Conservation (phyloP, 2,888 invertebrate species). For the Plagodis dolabraria region DNA sequence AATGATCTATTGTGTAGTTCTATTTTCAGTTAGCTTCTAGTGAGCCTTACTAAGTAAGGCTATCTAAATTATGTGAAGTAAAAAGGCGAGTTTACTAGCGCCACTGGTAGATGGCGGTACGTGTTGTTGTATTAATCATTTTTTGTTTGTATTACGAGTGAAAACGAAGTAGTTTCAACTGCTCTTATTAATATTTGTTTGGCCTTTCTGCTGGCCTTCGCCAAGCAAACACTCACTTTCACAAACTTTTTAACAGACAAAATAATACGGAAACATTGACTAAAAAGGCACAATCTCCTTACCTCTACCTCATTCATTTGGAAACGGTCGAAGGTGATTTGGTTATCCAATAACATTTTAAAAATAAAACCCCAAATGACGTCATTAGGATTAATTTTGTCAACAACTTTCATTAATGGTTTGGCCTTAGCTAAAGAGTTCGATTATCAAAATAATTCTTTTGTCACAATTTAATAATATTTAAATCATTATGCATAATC, state of each 20-base stretch:
- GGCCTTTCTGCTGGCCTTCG: slow-evolving; percentile 66
- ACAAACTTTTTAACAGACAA: slow-evolving; percentile 66
- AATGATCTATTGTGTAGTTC: slow-evolving; percentile 9
- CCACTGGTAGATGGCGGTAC: slow-evolving; percentile 57
- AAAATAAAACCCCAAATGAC: slow-evolving; percentile 24
- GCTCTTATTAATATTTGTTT: slow-evolving; percentile 36
- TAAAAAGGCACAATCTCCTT: slow-evolving; percentile 62
- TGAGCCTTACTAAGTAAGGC: too few species aligned
- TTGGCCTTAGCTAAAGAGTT: slow-evolving; percentile 7
- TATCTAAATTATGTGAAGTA: slow-evolving; percentile 1
- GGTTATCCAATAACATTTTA: slow-evolving; percentile 41
- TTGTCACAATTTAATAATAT: too few species aligned
- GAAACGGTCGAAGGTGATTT: slow-evolving; percentile 63
- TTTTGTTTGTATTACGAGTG: slow-evolving; percentile 28
- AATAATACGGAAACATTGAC: slow-evolving; percentile 64
- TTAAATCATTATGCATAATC: too few species aligned
- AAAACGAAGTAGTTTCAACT: slow-evolving; percentile 38
- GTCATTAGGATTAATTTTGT: slow-evolving; percentile 24
- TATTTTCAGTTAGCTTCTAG: background rate
- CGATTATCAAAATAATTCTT: too few species aligned
- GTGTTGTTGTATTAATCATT: slow-evolving; percentile 9
- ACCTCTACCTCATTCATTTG: slow-evolving; percentile 60
- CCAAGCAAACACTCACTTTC: slow-evolving; percentile 62
- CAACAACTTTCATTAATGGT: slow-evolving; percentile 31
- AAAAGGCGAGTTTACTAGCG: slow-evolving; percentile 8